Conservation (phyloP, 2,113 vertebrate species). For the Amblyornis subalaris region DNA sequence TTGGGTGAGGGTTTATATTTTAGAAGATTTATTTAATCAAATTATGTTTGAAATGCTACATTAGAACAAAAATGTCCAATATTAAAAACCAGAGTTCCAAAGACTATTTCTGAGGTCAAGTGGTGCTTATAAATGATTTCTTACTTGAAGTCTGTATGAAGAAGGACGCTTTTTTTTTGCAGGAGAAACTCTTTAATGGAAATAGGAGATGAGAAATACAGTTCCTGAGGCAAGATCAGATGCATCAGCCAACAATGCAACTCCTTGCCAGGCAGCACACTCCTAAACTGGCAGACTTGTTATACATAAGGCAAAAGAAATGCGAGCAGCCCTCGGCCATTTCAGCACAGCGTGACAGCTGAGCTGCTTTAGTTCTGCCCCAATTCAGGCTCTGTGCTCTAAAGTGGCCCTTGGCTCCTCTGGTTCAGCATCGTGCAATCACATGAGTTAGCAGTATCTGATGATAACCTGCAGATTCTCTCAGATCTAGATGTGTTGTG, state of each 20-base stretch:
- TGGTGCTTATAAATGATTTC: not conserved
- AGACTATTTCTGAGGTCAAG: not conserved
- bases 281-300: constrained; percentile 33
- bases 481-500: not conserved
- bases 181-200: constrained; percentile 20
- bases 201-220: constrained; percentile 34
- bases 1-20: not conserved
- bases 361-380: constrained; percentile 68
- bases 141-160: not conserved
- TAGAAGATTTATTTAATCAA: not conserved
- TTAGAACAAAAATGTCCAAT: not conserved
- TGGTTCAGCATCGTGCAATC: not conserved
- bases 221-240: constrained; percentile 44
- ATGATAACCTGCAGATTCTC: not conserved
- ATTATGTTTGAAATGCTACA: not conserved
- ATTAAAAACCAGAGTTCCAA: not conserved
- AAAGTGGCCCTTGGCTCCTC: constrained; percentile 33
- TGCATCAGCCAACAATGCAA: constrained; percentile 47
- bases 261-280: constrained; percentile 32
- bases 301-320: constrained; percentile 40
- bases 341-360: constrained; percentile 19
- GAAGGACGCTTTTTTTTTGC: not conserved
- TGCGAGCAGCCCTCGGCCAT: constrained; percentile 27
- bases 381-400: constrained; percentile 47
- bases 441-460: constrained; percentile 22